Evolutionary conservation across 2,113 vertebrate species (phyloP), one percentile per base, ranked within the genome.

Genomic region (Alligator mississippiensis): DNA sequence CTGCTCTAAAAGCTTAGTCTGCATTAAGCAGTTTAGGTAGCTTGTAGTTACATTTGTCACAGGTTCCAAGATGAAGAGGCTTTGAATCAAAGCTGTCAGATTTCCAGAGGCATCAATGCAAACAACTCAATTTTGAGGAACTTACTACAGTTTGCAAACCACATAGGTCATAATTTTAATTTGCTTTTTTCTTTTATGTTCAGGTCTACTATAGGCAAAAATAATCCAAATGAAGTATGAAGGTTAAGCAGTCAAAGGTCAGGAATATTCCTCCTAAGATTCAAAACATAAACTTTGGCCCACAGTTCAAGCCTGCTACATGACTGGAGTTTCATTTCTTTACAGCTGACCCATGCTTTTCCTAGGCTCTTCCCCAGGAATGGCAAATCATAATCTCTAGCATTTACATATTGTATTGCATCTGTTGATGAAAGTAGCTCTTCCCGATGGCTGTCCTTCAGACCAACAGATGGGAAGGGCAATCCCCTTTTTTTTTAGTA

Each of bases 11-110:
- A 58, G 47, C 55, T 93, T 92, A 61, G 30, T 55, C 12, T 77
- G 12, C 61, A 85, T 82, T 70, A 85, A 90, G 55, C 75, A 61
- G 64, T 90, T 94, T 72, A 72, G 5, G 30, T 88, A 95, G 80
- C 19, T 94, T 92, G 89, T 3, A 55, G 80, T 77, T 70, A 15
- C 84, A 59, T 22, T 68, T 77, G 81, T 91, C 84, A 25, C 15
- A 27, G 61, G 81, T 90, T 47, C 19, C 3, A 77, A 11, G 25
- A 28, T 24, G 85, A 61, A 89, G 28, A 19, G 25, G n/a, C 30
- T 28, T 58, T 17, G 28, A 77, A 47, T 79, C 85, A 75, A 92
- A 92, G 58, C 30, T 77, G 4, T 58, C 16, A 58, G 27, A 74
- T 14, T 80, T 82, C 82, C 85, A 77, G 22, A 88, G 21, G 12